Percentiles rank a stretch among this genome's conserved stretches.
These are phyloP conservation scores for Lepidochrysops patricia DNA, from an alignment of 2,888 invertebrate genomes.

Conservation along the genomic window DNA sequence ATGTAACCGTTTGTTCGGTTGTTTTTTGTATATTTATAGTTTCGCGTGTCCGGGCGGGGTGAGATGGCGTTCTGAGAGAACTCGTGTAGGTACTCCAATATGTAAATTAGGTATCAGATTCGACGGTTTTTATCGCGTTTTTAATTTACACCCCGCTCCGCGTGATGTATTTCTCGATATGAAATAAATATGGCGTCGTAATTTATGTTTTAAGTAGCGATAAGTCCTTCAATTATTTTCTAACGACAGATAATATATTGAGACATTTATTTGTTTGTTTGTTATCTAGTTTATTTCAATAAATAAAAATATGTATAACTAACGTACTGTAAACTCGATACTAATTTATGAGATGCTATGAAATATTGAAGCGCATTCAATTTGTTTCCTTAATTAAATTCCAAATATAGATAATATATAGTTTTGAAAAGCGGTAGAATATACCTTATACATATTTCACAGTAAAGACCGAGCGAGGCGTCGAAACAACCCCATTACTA, in stretches of 20 bases:
- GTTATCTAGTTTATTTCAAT: background rate
- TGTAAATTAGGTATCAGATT: constrained; percentile 14
- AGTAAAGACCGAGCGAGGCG: no score
- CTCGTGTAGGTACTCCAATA: constrained; percentile 14
- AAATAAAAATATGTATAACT: background rate
- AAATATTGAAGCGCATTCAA: no score
- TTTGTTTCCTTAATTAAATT: background rate
- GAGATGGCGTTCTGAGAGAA: constrained; percentile 2
- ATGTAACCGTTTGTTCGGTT: constrained; percentile 43
- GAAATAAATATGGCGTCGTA: background rate
- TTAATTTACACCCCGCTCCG: background rate
- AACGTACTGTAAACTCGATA: no score
- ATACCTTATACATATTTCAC: no score
- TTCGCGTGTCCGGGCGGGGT: constrained; percentile 16
- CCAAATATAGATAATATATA: no score
- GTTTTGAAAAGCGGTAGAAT: no score
- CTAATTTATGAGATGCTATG: no score
- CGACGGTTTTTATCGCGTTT: background rate
- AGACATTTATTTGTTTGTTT: constrained; percentile 1
- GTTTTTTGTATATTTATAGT: constrained; percentile 23
- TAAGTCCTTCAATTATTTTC: background rate
- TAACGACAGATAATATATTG: background rate
- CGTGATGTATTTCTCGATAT: constrained; percentile 1
- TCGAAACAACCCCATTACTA: no score
- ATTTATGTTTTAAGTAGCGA: background rate